Conservation (phyloP, 2,888 invertebrate species). For the Cheilosia vernalis region DNA sequence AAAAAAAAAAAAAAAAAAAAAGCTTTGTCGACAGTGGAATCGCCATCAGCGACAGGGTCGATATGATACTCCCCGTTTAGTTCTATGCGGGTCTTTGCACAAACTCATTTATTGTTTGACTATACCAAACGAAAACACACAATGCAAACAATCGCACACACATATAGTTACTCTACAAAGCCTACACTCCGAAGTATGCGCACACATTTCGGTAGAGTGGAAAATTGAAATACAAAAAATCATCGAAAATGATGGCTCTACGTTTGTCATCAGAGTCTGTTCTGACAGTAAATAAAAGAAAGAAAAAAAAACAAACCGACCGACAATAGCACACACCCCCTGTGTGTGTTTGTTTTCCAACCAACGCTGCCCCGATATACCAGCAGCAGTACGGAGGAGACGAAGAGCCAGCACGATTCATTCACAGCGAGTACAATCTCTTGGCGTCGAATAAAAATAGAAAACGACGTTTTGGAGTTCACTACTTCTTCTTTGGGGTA, state of each 20-base stretch:
- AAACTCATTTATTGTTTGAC: conserved; percentile 60
- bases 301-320: conserved; percentile 36
- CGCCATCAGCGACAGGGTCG: conserved; percentile 27
- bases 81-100: conserved; percentile 20
- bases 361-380: conserved; percentile 1
- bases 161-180: not conserved
- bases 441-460: conserved; percentile 51
- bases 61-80: conserved; percentile 6
- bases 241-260: conserved; percentile 26
- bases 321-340: conserved; percentile 54
- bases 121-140: conserved; percentile 49
- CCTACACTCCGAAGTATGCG: not conserved
- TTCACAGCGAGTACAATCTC: conserved; percentile 30
- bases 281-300: conserved; percentile 15
- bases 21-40: conserved; percentile 42
- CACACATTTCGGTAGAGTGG: conserved; percentile 15
- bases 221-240: conserved; percentile 48
- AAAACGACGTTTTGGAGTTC: conserved; percentile 33
- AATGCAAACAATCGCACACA: conserved; percentile 6
- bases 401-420: conserved; percentile 51
- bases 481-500: conserved; percentile 14
- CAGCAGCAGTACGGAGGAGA: not conserved
- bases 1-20: conserved; percentile 31
- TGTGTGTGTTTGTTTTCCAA: conserved; percentile 52
- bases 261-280: conserved; percentile 36